phyloP scores from a whole-genome alignment of 2,888 invertebrate genomes.

The Spialia ferax region DNA sequence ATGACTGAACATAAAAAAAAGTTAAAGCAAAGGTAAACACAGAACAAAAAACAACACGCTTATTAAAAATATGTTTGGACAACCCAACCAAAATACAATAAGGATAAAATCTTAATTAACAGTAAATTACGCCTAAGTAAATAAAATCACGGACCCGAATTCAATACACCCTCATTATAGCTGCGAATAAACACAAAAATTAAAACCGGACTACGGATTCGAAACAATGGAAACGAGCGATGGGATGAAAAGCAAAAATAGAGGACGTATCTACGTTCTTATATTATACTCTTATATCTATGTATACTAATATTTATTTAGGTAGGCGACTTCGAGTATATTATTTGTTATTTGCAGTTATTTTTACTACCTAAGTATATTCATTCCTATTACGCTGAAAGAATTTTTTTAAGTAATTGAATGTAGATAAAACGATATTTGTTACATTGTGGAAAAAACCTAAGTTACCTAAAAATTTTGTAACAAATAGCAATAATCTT shows the following conservation, averaged over 20 bases:
- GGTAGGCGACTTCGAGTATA: too few relatives aligned
- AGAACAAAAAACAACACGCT: neutral
- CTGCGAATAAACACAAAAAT: constrained; percentile 8
- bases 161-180: constrained; percentile 26
- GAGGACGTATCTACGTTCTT: too few relatives aligned
- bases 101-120: constrained; percentile 1
- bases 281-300: too few relatives aligned
- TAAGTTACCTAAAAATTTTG: too few relatives aligned
- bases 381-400: too few relatives aligned
- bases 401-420: too few relatives aligned
- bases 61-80: neutral
- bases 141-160: constrained; percentile 7
- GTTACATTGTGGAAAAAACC: too few relatives aligned
- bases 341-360: too few relatives aligned
- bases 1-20: neutral
- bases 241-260: constrained; percentile 41
- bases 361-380: too few relatives aligned
- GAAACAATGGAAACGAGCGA: constrained; percentile 40
- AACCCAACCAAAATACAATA: neutral
- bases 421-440: too few relatives aligned
- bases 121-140: neutral
- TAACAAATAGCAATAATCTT: too few relatives aligned
- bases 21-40: neutral
- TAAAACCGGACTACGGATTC: constrained; percentile 7
- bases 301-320: too few relatives aligned